phyloP scores from a whole-genome alignment of 2,888 invertebrate species.

The Hemaris fuciformis region DNA sequence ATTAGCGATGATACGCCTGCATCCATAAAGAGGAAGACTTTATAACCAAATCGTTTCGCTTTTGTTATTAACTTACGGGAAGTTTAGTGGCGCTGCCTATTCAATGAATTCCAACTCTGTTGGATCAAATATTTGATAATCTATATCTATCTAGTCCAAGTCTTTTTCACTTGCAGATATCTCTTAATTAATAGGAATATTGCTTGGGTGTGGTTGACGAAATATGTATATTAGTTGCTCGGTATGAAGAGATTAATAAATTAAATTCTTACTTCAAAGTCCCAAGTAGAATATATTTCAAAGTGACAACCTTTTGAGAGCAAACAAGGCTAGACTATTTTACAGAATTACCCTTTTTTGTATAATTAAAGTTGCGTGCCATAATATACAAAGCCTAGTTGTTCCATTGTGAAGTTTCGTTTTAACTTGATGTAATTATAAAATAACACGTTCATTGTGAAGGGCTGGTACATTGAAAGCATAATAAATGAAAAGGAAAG shows the following conservation, averaged over 20 bases:
- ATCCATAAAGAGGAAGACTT: conserved; percentile 19
- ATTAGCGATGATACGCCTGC: conserved; percentile 28
- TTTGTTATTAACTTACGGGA: not conserved
- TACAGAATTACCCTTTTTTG: not conserved
- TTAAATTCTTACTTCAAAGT: not conserved
- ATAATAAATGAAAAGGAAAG: not conserved
- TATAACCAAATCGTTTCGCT: not conserved
- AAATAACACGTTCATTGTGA: not conserved
- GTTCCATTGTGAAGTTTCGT: not conserved
- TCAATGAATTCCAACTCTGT: no score
- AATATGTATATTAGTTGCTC: no score
- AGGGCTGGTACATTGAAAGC: not conserved
- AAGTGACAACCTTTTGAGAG: no score
- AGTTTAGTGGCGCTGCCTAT: not conserved
- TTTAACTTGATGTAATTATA: not conserved
- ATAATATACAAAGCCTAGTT: not conserved
- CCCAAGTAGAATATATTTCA: not conserved
- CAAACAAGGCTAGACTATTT: not conserved
- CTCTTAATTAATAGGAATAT: no score
- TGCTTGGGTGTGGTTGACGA: no score
- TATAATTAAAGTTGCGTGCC: not conserved
- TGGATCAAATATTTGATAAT: no score
- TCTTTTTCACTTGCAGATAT: no score
- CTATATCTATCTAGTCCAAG: no score
- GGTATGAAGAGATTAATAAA: no score